A percentile compares a stretch with the other conserved stretches of the same genome.
phyloP scores from a whole-genome alignment of 2,888 invertebrate genomes.

The Leptinotarsa rubiginosa region DNA sequence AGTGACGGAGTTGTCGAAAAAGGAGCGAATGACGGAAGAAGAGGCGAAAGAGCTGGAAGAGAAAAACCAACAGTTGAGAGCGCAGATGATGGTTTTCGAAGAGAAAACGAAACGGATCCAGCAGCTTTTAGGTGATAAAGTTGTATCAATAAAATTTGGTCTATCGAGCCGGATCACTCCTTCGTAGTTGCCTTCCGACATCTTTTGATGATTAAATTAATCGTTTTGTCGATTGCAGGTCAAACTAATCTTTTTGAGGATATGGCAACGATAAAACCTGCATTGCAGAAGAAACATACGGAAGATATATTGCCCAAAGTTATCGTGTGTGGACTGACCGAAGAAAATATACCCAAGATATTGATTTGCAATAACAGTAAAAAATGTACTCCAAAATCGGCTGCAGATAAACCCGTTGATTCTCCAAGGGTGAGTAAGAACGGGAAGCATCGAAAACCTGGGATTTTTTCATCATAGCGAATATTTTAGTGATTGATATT shows the following conservation, averaged over 20 bases:
- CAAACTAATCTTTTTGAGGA: slow-evolving; percentile 62
- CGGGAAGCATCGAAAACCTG: too few species aligned
- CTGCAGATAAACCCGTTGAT: neutral
- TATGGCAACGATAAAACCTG: slow-evolving; percentile 55
- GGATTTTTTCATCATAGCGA: too few species aligned
- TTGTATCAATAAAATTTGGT: slow-evolving; percentile 4
- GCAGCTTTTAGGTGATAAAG: slow-evolving; percentile 58
- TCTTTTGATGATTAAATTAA: neutral
- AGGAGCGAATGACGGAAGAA: slow-evolving; percentile 70
- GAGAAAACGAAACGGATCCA: slow-evolving; percentile 72
- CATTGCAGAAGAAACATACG: slow-evolving; percentile 45
- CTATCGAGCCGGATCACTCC: neutral
- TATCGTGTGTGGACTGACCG: slow-evolving; percentile 69
- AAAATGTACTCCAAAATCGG: slow-evolving; percentile 10
- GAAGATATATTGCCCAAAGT: slow-evolving; percentile 68
- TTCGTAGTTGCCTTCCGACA: neutral
- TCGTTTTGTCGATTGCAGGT: slow-evolving; percentile 57
- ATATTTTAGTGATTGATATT: too few species aligned
- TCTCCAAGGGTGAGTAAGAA: neutral
- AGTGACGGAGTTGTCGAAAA: slow-evolving; percentile 67
- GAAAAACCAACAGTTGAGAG: slow-evolving; percentile 71
- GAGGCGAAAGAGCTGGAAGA: slow-evolving; percentile 71
- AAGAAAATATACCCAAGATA: slow-evolving; percentile 69
- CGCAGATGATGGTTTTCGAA: slow-evolving; percentile 74
- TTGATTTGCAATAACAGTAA: slow-evolving; percentile 67